Conservation (phyloP, 2,113 vertebrate species). For the Heptranchias perlo region DNA sequence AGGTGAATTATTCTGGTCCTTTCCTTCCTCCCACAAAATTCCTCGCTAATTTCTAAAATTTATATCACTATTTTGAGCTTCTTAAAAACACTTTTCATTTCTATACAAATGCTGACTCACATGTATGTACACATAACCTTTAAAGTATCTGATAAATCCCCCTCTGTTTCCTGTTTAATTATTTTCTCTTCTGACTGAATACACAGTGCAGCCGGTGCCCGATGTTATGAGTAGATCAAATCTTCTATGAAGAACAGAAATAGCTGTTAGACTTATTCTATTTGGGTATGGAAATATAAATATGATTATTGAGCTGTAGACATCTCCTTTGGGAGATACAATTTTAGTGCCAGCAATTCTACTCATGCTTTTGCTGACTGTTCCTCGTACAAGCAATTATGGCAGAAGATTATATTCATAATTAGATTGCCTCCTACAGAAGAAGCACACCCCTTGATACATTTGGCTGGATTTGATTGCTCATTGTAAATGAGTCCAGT, state of each 20-base stretch:
- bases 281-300: slow-evolving; percentile 8
- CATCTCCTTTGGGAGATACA: neutral
- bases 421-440: neutral
- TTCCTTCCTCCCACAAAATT: neutral
- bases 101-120: neutral
- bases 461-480: neutral
- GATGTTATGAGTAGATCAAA: slow-evolving; percentile 12
- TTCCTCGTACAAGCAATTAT: neutral
- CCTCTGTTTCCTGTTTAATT: neutral
- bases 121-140: neutral
- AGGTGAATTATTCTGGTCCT: neutral
- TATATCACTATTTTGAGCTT: neutral
- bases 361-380: neutral
- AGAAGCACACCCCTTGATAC: neutral
- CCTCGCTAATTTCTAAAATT: neutral
- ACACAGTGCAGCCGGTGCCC: neutral
- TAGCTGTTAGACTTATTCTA: neutral
- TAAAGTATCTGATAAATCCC: neutral
- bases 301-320: neutral
- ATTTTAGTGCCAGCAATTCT: neutral
- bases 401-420: neutral
- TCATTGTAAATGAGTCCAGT: neutral
- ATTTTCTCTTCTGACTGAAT: slow-evolving; percentile 4
- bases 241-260: neutral
- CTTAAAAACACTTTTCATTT: neutral